Evolutionary conservation across 1,140 invertebrate genomes (phyloP), one percentile per base, ranked within the genome.

Genomic region (Semibalanus balanoides): DNA sequence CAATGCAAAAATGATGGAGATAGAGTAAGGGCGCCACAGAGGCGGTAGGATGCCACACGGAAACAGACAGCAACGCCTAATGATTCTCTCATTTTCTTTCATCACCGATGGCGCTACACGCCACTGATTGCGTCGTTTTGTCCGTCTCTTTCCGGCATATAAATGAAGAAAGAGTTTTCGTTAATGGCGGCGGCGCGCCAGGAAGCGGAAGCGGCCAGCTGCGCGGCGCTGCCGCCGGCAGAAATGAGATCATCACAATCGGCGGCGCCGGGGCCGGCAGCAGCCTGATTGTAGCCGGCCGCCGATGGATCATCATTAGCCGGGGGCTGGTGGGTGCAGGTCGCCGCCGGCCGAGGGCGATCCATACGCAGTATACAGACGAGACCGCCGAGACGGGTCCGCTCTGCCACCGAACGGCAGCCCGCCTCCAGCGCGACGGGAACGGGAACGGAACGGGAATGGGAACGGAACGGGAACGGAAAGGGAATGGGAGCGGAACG

Each of bases 51-150:
- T 17, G 35, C 35, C 35, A 40, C 35, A 40, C 35, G 17, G 35
- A 40, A 40, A 40, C 5, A 19, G 51, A 64, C 51, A 64, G 22
- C 11, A 25, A 64, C 22, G 51, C 11, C 11, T 64, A 64, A 64
- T 64, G 51, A 64, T 64, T 64, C 51, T 25, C 51, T 64, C 51
- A 64, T 64, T 64, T 64, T 64, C 51, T 64, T 25, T 19, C 51
- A 64, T 64, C 51, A 25, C 51, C 51, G 51, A 64, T 64, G 51
- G 51, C 51, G 51, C 51, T 25, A 64, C 51, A 64, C 51, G 22
- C 51, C 51, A 64, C 51, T 64, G 51, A 64, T 64, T 64, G 51
- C 51, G 51, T 64, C 51, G 51, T 64, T 64, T 64, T 64, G 51
- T 64, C 51, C 51, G 51, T 25, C 51, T 25, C 51, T 64, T 14